Conservation (phyloP, 1,140 invertebrate species). For the Reticulitermes speratus region DNA sequence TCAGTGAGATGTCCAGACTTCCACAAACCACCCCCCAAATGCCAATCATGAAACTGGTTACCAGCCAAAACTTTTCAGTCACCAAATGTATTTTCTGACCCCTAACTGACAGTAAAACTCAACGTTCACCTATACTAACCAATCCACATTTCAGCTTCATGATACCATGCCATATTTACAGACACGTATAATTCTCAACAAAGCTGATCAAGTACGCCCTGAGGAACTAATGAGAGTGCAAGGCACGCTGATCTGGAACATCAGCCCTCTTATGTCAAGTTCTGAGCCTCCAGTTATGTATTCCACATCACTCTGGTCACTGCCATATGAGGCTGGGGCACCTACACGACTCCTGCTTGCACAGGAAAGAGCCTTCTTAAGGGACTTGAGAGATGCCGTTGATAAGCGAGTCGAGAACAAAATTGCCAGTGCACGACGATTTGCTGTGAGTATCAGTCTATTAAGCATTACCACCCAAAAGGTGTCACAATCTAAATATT, state of each 20-base stretch:
- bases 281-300: slow-evolving; percentile 94
- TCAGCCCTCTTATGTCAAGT: slow-evolving; percentile 90
- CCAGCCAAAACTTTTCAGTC: too few relatives aligned
- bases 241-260: slow-evolving; percentile 92
- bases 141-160: too few relatives aligned
- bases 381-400: slow-evolving; percentile 79
- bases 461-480: not conserved
- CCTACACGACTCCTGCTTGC: slow-evolving; percentile 75
- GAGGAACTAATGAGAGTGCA: slow-evolving; percentile 92
- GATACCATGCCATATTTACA: slow-evolving; percentile 42
- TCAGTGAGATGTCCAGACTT: too few relatives aligned
- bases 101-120: too few relatives aligned
- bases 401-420: slow-evolving; percentile 90
- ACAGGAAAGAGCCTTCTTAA: slow-evolving; percentile 84
- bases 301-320: slow-evolving; percentile 86
- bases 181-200: slow-evolving; percentile 90
- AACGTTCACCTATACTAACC: too few relatives aligned
- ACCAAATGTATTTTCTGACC: too few relatives aligned
- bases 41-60: too few relatives aligned
- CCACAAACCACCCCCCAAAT: too few relatives aligned
- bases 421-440: slow-evolving; percentile 88
- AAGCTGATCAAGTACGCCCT: slow-evolving; percentile 89
- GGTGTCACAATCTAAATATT: too few relatives aligned
- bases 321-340: slow-evolving; percentile 77
- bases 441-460: slow-evolving; percentile 70